Conservation (phyloP, 92 coral and sea anemone genomes). For the Scolanthus callimorphus region DNA sequence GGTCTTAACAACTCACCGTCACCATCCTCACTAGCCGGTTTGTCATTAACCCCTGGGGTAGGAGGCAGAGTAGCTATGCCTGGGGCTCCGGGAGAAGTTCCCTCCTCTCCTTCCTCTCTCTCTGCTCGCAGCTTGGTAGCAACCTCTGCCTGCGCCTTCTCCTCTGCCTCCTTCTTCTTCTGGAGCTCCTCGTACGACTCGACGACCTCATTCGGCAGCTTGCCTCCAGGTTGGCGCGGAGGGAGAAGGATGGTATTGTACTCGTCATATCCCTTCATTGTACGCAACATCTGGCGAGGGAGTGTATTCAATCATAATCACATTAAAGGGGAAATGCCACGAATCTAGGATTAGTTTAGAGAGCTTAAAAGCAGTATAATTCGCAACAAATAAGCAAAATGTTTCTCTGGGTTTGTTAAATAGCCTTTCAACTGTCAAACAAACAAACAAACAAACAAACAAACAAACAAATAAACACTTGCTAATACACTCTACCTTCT, state of each 20-base stretch:
- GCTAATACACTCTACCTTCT: constrained; percentile 75
- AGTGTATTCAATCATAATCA: background rate
- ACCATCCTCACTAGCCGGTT: constrained; percentile 47
- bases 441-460: no score
- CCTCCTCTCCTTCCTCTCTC: constrained; percentile 26
- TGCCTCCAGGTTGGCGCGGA: constrained; percentile 85
- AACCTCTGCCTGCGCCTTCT: constrained; percentile 81
- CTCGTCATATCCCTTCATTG: constrained; percentile 97
- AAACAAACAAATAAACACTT: no score
- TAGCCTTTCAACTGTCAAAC: no score
- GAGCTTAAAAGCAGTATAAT: no score
- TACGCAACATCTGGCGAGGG: constrained; percentile 69
- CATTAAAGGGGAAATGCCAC: no score
- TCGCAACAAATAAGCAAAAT: no score
- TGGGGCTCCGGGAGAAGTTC: constrained; percentile 15
- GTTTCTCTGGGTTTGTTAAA: no score
- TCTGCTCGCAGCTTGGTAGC: constrained; percentile 67
- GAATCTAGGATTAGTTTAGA: no score
- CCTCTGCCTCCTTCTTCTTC: constrained; percentile 80
- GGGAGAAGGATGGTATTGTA: constrained; percentile 95
- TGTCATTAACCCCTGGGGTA: constrained; percentile 32
- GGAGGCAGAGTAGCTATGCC: constrained; percentile 52
- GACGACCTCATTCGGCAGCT: constrained; percentile 77
- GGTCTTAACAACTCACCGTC: constrained; percentile 31
- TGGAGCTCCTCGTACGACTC: constrained; percentile 80